These are phyloP conservation scores for Cotesia typhae DNA, from an alignment of 1,140 invertebrate genomes.

Conservation along the genomic window DNA sequence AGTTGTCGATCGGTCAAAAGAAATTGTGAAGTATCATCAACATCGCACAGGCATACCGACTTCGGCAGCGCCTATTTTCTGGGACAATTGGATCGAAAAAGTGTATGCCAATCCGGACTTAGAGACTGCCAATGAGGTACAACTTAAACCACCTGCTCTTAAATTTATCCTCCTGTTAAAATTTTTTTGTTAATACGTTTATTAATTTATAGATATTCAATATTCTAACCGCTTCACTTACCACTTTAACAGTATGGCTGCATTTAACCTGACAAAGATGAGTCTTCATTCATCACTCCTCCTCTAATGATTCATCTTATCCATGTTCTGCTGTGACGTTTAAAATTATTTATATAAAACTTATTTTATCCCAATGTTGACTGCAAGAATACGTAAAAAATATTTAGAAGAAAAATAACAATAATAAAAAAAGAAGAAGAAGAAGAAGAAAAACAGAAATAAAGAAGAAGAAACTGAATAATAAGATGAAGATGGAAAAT, in stretches of 20 bases:
- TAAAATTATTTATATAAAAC: too few relatives aligned
- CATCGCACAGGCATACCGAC: background rate
- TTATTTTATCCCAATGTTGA: too few relatives aligned
- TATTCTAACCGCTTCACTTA: constrained; percentile 3
- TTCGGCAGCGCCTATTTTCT: constrained; percentile 21
- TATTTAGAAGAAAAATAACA: background rate
- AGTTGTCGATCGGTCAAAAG: constrained; percentile 43
- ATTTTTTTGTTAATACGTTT: background rate
- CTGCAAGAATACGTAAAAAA: background rate
- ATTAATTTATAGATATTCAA: too few relatives aligned
- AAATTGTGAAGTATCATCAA: constrained; percentile 12
- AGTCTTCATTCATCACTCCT: too few relatives aligned
- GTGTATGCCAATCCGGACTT: constrained; percentile 58
- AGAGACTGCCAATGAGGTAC: constrained; percentile 55
- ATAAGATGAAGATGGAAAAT: background rate
- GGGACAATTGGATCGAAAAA: constrained; percentile 55
- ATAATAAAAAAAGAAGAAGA: too few relatives aligned
- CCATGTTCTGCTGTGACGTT: too few relatives aligned
- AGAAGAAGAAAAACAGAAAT: too few relatives aligned
- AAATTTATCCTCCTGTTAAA: constrained; percentile 13
- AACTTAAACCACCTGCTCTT: constrained; percentile 19
- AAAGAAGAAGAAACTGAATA: background rate
- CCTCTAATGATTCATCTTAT: too few relatives aligned
- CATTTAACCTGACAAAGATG: background rate
- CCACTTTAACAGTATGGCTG: background rate